phyloP scores from a whole-genome alignment of 2,797 vertebrate species.

The Columba guinea region DNA sequence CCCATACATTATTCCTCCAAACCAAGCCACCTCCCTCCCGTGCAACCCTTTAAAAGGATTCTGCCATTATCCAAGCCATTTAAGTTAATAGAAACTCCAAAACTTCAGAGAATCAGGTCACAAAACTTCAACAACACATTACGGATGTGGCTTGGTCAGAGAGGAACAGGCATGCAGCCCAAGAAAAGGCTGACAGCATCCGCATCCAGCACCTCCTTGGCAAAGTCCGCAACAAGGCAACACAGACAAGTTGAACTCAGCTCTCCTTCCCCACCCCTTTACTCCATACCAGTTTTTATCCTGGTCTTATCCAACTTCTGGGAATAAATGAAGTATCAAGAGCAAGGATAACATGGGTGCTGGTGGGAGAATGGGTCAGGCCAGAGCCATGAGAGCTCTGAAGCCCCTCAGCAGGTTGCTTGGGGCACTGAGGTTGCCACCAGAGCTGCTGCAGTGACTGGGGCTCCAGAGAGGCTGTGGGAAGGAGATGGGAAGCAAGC shows the following conservation, averaged over 20 bases:
- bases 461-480: background rate
- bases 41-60: background rate
- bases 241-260: background rate
- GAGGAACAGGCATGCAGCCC: background rate
- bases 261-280: background rate
- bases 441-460: background rate
- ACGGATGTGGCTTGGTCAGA: background rate
- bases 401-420: rapidly evolving
- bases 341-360: background rate
- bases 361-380: background rate
- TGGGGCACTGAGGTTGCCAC: background rate
- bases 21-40: background rate
- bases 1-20: conserved; percentile 1
- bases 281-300: background rate
- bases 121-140: background rate
- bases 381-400: background rate
- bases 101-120: background rate
- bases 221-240: background rate
- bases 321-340: background rate
- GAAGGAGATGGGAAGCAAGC: background rate
- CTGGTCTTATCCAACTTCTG: background rate
- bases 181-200: background rate
- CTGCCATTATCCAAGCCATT: background rate
- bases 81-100: background rate
- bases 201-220: background rate